Evolutionary conservation across 2,113 vertebrate species (phyloP), one percentile per base, ranked within the genome.

Genomic region (Loxodonta africana): DNA sequence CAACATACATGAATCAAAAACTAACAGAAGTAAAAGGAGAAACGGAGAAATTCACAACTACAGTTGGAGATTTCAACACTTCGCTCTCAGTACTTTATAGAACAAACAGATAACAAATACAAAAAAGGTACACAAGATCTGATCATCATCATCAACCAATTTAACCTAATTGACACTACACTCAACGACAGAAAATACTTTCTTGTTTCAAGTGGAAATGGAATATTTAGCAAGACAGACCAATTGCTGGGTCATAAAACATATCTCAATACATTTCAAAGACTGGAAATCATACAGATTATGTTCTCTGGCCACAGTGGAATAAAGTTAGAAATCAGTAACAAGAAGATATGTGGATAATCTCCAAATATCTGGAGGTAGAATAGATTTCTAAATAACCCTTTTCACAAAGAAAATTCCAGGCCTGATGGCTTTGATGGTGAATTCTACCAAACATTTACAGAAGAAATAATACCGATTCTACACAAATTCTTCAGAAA

Each of bases 401-500:
- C 6, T 57, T 80, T 30, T 33, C 37, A 82, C 6, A 25, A 95
- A 87, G 28, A 87, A 73, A 80, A 88, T 89, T 33, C 63, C 26
- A 80, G 28, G 28, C 8, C 73, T 33, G 41, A 83, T 17, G 23
- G 25, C 15, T 14, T 91, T 6, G 33, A 26, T 53, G 41, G 18
- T 88, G 28, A 85, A 83, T 48, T 80, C 44, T 37, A 73, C 21
- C 81, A n/a, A 63, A 51, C 8, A 91, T 62, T 51, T 95, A 91
- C 20, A 26, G 76, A 73, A 74, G n/a, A 91, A 80, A 41, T 46
- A 69, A 11, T 14, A 71, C 21, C 77, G 73, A 69, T 60, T 71
- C 20, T 63, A 71, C 12, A 90, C 21, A 83, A 91, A 62, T 67
- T 89, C n/a, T 95, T 96, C 21, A 78, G 51, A 84, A 73, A 94